Percentiles rank a stretch among this genome's conserved stretches.
Conservation (phyloP, 2,113 vertebrate species). For the Nyctibius bracteatus region DNA sequence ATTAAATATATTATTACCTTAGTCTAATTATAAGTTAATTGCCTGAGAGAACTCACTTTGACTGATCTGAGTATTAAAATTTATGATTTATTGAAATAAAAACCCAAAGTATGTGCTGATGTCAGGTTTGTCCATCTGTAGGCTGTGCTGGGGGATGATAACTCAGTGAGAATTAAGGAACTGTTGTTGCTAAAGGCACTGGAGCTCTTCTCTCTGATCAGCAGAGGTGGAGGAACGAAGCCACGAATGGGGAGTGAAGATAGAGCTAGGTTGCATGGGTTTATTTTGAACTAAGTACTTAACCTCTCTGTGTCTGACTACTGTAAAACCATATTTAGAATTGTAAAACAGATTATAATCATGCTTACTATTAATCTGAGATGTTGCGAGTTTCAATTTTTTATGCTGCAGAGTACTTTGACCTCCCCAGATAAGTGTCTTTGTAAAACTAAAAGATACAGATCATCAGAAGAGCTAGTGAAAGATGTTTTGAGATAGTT, state of each 20-base stretch:
- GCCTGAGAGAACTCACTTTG: background rate
- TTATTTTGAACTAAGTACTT: background rate
- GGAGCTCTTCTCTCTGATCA: background rate
- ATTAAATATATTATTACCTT: background rate
- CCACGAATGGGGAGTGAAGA: background rate
- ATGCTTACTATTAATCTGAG: background rate
- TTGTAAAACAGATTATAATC: background rate
- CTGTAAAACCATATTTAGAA: background rate
- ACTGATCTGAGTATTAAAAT: slow-evolving; percentile 39
- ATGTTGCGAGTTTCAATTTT: background rate
- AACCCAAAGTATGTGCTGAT: background rate
- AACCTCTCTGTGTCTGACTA: background rate
- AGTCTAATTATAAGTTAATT: slow-evolving; percentile 40
- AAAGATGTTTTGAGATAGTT: background rate
- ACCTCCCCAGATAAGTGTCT: background rate
- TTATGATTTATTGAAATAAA: slow-evolving; percentile 39
- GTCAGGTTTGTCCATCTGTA: background rate
- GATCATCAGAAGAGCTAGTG: background rate
- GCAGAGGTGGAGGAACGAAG: background rate
- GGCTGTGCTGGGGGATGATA: background rate
- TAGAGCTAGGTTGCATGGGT: background rate
- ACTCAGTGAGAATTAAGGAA: background rate
- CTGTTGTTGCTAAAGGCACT: background rate
- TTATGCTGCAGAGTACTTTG: background rate
- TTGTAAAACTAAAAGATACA: background rate